phyloP scores from a whole-genome alignment of 2,113 vertebrate genomes.

The Xenotilapia flavipinnis region DNA sequence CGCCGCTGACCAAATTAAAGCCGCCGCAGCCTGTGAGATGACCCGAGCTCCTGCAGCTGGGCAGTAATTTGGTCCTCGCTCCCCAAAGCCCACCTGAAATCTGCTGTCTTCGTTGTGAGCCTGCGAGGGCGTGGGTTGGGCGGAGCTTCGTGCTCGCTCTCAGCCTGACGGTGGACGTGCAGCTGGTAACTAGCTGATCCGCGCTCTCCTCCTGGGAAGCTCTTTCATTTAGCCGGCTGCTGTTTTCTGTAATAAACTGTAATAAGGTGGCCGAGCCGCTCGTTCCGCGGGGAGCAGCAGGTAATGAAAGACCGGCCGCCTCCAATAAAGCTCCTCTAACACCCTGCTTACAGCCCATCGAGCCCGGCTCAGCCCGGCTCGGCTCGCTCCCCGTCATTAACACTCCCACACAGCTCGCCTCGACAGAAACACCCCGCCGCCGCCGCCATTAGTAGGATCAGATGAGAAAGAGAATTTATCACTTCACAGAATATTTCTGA shows the following conservation, averaged over 20 bases:
- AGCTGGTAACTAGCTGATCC: conserved; percentile 37
- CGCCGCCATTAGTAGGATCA: neutral
- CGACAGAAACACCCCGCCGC: neutral
- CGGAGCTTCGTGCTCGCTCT: neutral
- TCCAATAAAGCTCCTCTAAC: conserved; percentile 65
- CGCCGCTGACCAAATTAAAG: conserved; percentile 3
- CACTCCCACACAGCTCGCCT: neutral
- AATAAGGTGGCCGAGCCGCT: conserved; percentile 56
- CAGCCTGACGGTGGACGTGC: neutral
- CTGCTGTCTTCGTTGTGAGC: neutral
- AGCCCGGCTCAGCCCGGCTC: conserved; percentile 30
- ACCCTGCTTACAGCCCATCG: conserved; percentile 50
- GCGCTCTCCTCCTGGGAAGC: conserved; percentile 43
- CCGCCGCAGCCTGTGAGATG: neutral
- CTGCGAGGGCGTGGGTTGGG: neutral
- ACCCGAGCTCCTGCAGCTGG: neutral
- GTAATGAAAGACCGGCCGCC: conserved; percentile 61
- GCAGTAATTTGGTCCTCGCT: conserved; percentile 13
- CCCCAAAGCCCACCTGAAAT: conserved; percentile 29
- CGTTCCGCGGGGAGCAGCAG: conserved; percentile 59
- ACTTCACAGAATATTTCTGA: neutral
- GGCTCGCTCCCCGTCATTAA: conserved; percentile 25
- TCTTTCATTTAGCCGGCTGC: conserved; percentile 56
- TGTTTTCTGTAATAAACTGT: conserved; percentile 65
- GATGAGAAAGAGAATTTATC: neutral